Conservation (phyloP, 2,113 vertebrate species). For the Perca schrenkii region DNA sequence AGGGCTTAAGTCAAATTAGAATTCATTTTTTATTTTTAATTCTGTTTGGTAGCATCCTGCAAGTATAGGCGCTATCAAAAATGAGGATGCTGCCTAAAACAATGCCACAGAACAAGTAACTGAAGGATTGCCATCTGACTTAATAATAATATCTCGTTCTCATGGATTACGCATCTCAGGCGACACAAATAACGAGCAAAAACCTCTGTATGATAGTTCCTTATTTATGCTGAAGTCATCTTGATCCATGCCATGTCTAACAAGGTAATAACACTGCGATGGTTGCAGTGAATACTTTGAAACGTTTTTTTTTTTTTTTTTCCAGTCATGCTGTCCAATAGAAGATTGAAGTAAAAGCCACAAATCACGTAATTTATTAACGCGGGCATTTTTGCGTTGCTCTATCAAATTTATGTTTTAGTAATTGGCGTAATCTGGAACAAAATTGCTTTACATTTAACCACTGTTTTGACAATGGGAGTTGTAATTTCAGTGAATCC, state of each 20-base stretch:
- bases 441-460: slow-evolving; percentile 39
- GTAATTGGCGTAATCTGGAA: slow-evolving; percentile 38
- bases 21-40: not conserved
- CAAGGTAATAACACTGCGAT: slow-evolving; percentile 13
- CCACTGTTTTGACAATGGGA: slow-evolving; percentile 60
- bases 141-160: not conserved
- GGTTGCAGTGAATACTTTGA: slow-evolving; percentile 13
- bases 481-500: slow-evolving; percentile 56
- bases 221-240: not conserved
- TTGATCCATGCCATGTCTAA: slow-evolving; percentile 14
- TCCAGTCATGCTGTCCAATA: slow-evolving; percentile 5
- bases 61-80: not conserved
- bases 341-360: slow-evolving; percentile 26
- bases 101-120: not conserved
- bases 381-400: slow-evolving; percentile 10
- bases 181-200: not conserved
- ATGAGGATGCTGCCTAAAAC: not conserved
- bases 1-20: not conserved
- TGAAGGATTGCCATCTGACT: not conserved
- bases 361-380: slow-evolving; percentile 13
- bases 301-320: not conserved
- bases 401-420: slow-evolving; percentile 26
- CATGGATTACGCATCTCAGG: not conserved
- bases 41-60: not conserved
- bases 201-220: slow-evolving; percentile 13